Base-by-base conservation (phyloP, 2,113 vertebrate genomes). In the Pelmatolapia mariae region DNA sequence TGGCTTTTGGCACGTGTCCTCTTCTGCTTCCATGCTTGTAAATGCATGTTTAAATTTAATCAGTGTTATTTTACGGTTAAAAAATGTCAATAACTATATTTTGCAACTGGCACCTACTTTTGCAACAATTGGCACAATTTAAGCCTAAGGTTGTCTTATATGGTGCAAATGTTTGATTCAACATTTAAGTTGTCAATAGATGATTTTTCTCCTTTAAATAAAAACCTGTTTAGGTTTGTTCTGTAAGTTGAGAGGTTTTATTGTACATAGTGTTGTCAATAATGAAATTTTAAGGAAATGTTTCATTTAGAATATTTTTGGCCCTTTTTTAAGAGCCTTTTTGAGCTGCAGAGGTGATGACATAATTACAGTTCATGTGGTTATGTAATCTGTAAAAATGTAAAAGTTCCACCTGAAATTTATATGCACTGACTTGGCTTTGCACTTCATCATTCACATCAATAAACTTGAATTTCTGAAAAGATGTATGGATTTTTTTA, bases 381-480 rank as follows among this genome's bases (percentile, higher is more conserved):
- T 7, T 53, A 59, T 85, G 3, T 87, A 31, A 18, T 57, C n/a
- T 31, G 29, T 57, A 63, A 63, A 63, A 63, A 12, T 63, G 18
- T 45, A 57, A 26, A 31, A 22, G 36, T 81, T 80, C 57, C 16
- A 52, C 11, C 10, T 71, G 13, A 76, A 38, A 31, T 54, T 11
- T 53, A 7, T 29, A 59, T 83, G 82, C 84, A 82, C 63, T 50
- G 63, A 86, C 26, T 47, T 79, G 24, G 22, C 38, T 80, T 45
- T 91, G n/a, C 54, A 92, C 47, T 79, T 24, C 59, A 13, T 6
- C 53, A 81, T 82, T 85, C 53, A 26, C 7, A 19, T 76, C 2
- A 94, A 92, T 93, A 94, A 94, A 93, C 26, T 24, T 63, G 38
- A 80, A 47, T 80, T 68, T 47, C 22, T 19, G 38, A 59, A 61